Evolutionary conservation across 2,888 invertebrate species (phyloP).

Genomic region (Papilio elwesi): DNA sequence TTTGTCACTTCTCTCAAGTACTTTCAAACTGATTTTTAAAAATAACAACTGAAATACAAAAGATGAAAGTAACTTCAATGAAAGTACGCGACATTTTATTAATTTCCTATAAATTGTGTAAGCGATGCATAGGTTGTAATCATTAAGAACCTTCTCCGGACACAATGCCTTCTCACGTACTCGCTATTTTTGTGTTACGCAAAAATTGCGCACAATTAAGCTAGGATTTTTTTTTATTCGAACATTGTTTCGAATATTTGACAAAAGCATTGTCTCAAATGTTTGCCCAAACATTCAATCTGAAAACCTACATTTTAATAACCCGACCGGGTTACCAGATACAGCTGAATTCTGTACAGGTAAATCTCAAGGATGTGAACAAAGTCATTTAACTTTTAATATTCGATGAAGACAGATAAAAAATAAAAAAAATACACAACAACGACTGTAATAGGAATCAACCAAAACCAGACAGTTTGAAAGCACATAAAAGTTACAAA

Average conservation of each 20-base stretch:
- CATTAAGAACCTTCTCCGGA: conserved; percentile 30
- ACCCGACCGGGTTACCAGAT: background rate
- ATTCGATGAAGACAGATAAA: background rate
- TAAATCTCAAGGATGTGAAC: conserved; percentile 21
- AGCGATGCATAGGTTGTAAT: conserved; percentile 29
- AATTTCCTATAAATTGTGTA: conserved; percentile 33
- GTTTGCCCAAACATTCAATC: conserved; percentile 46
- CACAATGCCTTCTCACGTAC: conserved; percentile 39
- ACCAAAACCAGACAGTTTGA: conserved; percentile 7
- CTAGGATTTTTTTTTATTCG: conserved; percentile 62
- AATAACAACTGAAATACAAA: conserved; percentile 22
- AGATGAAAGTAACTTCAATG: background rate
- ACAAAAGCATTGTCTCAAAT: conserved; percentile 60
- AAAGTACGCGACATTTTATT: background rate
- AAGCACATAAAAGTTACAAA: conserved; percentile 17
- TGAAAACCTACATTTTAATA: conserved; percentile 28
- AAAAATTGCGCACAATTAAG: conserved; percentile 69
- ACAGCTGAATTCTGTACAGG: background rate
- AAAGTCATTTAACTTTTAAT: background rate
- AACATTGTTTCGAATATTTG: conserved; percentile 64
- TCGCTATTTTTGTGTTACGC: conserved; percentile 59
- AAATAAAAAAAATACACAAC: background rate
- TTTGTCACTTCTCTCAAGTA: conserved; percentile 25
- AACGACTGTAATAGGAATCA: background rate
- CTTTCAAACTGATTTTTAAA: conserved; percentile 27